Evolutionary conservation across 2,888 invertebrate species (phyloP).

Genomic region (Temnothorax rugatulus): DNA sequence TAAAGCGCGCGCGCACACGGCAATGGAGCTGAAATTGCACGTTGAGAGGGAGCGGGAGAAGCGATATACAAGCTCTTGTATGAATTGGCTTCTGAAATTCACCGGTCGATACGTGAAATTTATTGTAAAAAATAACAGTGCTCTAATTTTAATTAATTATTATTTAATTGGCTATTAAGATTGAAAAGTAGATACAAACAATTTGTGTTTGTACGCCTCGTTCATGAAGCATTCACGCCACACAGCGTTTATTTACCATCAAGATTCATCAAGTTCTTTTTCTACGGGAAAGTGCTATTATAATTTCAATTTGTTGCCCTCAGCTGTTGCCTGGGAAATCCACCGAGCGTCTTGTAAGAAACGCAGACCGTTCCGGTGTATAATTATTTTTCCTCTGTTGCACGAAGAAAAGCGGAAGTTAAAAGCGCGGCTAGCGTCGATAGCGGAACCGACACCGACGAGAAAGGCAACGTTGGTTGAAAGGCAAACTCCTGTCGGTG

Average conservation of each 20-base stretch:
- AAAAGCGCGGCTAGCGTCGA: conserved; percentile 28
- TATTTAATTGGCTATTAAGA: background rate
- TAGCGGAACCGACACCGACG: conserved; percentile 28
- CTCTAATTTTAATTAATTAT: background rate
- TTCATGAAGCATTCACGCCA: background rate
- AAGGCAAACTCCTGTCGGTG: conserved; percentile 64
- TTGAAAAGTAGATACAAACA: background rate
- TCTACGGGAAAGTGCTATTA: background rate
- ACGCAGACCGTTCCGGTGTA: background rate
- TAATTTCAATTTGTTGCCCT: conserved; percentile 9
- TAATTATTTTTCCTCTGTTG: conserved; percentile 39
- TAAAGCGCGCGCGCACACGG: conserved; percentile 21
- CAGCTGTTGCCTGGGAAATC: background rate
- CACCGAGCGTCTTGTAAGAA: conserved; percentile 1
- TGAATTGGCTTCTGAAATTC: background rate
- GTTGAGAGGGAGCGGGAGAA: background rate
- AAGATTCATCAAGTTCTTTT: background rate
- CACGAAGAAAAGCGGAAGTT: conserved; percentile 44
- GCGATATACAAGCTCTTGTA: background rate
- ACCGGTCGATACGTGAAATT: conserved; percentile 1
- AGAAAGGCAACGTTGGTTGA: conserved; percentile 38
- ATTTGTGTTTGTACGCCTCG: background rate
- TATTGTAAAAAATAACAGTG: background rate
- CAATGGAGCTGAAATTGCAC: conserved; percentile 38
- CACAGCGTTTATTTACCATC: background rate